These are phyloP conservation scores for Gandaritis pyraliata DNA, from an alignment of 2,888 invertebrate species.

Conservation along the genomic window DNA sequence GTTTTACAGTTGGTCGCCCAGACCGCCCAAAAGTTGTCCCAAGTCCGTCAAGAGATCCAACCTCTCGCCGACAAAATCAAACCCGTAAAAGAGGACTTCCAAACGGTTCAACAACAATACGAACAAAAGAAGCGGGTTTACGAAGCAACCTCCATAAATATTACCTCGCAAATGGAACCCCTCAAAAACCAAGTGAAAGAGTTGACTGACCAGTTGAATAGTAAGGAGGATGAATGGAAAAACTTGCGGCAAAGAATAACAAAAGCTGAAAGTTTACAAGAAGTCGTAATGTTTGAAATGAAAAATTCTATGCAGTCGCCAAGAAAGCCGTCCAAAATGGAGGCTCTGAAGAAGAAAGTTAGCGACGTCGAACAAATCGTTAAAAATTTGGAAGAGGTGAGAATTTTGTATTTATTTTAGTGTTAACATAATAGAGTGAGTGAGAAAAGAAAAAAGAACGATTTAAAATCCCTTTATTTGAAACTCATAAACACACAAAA, in stretches of 20 bases:
- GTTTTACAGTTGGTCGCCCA: conserved; percentile 84
- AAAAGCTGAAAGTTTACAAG: conserved; percentile 81
- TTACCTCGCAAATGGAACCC: conserved; percentile 83
- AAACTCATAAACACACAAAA: too few relatives aligned
- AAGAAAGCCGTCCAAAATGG: conserved; percentile 83
- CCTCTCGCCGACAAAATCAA: conserved; percentile 83
- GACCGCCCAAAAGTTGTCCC: conserved; percentile 83
- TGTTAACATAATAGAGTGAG: too few relatives aligned
- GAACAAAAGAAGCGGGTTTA: conserved; percentile 88
- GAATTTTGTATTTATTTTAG: background rate
- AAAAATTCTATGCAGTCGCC: conserved; percentile 81
- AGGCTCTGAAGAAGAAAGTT: conserved; percentile 85
- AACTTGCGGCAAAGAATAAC: conserved; percentile 81
- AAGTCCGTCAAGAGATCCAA: conserved; percentile 77
- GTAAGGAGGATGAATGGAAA: conserved; percentile 82
- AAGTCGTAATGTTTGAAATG: conserved; percentile 80
- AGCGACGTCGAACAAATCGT: conserved; percentile 84
- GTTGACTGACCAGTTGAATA: conserved; percentile 79
- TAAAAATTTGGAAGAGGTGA: conserved; percentile 74
- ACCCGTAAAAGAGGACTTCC: conserved; percentile 86
- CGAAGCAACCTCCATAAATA: conserved; percentile 86
- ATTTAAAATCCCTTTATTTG: too few relatives aligned
- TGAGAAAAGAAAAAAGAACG: too few relatives aligned
- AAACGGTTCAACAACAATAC: conserved; percentile 86
- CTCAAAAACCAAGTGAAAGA: conserved; percentile 81